phyloP scores from a whole-genome alignment of 2,113 vertebrate species.

The Meleagris gallopavo region DNA sequence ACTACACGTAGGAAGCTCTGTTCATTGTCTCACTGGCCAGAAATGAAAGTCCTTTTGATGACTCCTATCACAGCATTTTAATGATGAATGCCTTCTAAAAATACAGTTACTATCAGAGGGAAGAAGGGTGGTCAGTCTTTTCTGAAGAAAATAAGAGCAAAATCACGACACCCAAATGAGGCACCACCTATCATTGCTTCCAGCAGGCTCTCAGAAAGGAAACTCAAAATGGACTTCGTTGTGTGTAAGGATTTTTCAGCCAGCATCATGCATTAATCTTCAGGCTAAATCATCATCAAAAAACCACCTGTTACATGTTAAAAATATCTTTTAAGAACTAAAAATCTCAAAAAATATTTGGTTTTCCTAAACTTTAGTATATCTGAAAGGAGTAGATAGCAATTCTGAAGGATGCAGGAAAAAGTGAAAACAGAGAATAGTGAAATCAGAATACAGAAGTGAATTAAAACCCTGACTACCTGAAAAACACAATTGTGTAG shows the following conservation, averaged over 20 bases:
- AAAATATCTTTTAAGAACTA: not conserved
- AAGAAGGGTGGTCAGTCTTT: not conserved
- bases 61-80: not conserved
- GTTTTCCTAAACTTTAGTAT: not conserved
- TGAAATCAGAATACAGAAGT: not conserved
- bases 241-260: not conserved
- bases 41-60: not conserved
- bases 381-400: not conserved
- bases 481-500: not conserved
- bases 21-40: not conserved
- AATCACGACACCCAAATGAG: not conserved
- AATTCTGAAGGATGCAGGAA: not conserved
- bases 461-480: not conserved
- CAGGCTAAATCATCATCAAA: not conserved
- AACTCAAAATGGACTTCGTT: not conserved
- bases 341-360: not conserved
- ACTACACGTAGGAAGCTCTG: not conserved
- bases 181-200: not conserved
- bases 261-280: not conserved
- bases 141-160: not conserved
- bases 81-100: not conserved
- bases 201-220: not conserved
- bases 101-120: not conserved
- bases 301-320: not conserved
- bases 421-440: not conserved